Percentiles rank a stretch among this genome's conserved stretches.
Conservation (phyloP, 1,140 invertebrate species). For the Lerema accius region DNA sequence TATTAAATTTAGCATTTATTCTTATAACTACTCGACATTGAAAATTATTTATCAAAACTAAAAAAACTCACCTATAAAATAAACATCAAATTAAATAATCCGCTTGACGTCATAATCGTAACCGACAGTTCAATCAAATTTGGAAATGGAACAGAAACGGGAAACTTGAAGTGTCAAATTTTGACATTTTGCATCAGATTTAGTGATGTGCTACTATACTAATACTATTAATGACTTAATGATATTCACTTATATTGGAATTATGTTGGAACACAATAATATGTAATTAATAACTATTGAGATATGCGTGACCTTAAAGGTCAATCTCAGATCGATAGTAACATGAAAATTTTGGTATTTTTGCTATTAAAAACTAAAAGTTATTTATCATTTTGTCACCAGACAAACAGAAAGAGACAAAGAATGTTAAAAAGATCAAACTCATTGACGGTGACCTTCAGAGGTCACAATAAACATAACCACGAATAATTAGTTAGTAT, state of each 20-base stretch:
- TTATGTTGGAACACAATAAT: too few relatives aligned
- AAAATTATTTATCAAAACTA: conserved; percentile 45
- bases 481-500: conserved; percentile 5
- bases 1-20: conserved; percentile 53
- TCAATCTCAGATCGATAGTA: neutral
- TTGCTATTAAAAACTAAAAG: too few relatives aligned
- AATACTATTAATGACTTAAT: too few relatives aligned
- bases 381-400: too few relatives aligned
- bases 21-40: conserved; percentile 63
- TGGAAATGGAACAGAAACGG: conserved; percentile 24
- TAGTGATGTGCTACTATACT: conserved; percentile 12
- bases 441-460: conserved; percentile 73
- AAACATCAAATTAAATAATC: conserved; percentile 22
- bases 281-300: neutral
- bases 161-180: neutral
- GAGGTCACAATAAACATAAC: conserved; percentile 56
- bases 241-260: too few relatives aligned
- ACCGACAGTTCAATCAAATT: conserved; percentile 18
- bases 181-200: neutral
- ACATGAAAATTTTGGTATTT: too few relatives aligned
- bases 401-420: neutral
- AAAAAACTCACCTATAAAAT: conserved; percentile 51
- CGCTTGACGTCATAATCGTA: conserved; percentile 4
- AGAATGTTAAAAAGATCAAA: too few relatives aligned
- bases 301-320: conserved; percentile 5